These are phyloP conservation scores for Acrocyrtus sp. DNA, from an alignment of 2,888 invertebrate genomes.

Conservation along the genomic window DNA sequence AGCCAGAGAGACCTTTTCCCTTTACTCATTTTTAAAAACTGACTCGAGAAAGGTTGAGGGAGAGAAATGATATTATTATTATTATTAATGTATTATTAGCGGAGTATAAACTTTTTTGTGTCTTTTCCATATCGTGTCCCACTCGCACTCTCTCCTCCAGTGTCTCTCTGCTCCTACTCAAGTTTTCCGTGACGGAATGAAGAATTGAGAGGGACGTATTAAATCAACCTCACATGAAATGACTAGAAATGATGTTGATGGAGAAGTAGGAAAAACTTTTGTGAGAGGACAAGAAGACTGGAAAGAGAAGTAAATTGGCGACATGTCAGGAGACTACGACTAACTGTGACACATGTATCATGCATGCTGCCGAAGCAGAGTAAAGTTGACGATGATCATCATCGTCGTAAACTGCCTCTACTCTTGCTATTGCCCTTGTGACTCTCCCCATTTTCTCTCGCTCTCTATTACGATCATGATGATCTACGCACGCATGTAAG, in stretches of 20 bases:
- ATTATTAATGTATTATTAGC: conserved; percentile 31
- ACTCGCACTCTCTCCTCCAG: neutral
- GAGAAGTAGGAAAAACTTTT: neutral
- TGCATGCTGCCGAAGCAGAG: neutral
- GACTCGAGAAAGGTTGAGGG: neutral
- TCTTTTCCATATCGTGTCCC: neutral
- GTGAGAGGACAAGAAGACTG: neutral
- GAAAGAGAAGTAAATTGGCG: conserved; percentile 43
- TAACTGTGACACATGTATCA: conserved; percentile 40
- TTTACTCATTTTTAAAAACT: neutral
- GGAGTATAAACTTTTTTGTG: neutral
- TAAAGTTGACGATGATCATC: conserved; percentile 30
- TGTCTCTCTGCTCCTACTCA: neutral
- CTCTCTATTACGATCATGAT: conserved; percentile 8
- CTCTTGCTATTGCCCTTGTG: conserved; percentile 1
- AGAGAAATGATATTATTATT: neutral
- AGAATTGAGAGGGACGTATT: neutral
- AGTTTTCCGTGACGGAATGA: neutral
- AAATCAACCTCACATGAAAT: conserved; percentile 12
- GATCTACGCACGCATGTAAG: conserved; percentile 28
- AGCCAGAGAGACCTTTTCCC: no score
- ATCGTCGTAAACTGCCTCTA: conserved; percentile 10
- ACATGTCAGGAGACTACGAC: conserved; percentile 54
- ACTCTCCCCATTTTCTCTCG: conserved; percentile 10
- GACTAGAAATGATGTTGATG: conserved; percentile 21